Conservation (phyloP, 1,140 invertebrate species). For the Holotrichia oblita region DNA sequence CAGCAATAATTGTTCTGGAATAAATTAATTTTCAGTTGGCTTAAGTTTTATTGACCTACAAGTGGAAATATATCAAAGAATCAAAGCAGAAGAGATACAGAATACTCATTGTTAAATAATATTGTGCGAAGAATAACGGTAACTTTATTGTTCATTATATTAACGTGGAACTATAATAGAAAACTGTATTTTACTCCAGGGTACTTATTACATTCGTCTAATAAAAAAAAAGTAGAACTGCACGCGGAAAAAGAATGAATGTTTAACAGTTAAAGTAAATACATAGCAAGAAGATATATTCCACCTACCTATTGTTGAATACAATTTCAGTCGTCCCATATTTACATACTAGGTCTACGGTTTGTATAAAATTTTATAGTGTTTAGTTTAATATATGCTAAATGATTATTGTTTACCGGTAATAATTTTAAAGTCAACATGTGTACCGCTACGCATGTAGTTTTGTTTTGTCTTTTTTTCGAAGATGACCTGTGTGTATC, state of each 20-base stretch:
- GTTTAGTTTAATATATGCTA: constrained; percentile 21
- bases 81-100: too few relatives aligned
- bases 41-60: too few relatives aligned
- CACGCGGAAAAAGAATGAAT: constrained; percentile 1
- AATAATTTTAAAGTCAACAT: constrained; percentile 24
- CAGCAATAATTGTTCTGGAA: too few relatives aligned
- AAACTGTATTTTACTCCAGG: too few relatives aligned
- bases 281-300: background rate
- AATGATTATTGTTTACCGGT: constrained; percentile 9
- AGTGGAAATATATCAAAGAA: too few relatives aligned
- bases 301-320: background rate
- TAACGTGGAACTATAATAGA: too few relatives aligned
- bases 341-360: constrained; percentile 2
- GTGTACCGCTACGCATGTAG: background rate
- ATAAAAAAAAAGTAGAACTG: background rate
- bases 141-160: too few relatives aligned
- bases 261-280: background rate
- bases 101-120: too few relatives aligned
- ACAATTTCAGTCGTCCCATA: background rate
- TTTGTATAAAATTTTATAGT: constrained; percentile 15
- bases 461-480: background rate
- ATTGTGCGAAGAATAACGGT: too few relatives aligned
- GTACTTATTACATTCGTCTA: background rate
- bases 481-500: background rate
- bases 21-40: too few relatives aligned